These are phyloP conservation scores for Chalcosyrphus nemorum DNA, from an alignment of 2,888 invertebrate genomes.

Conservation along the genomic window DNA sequence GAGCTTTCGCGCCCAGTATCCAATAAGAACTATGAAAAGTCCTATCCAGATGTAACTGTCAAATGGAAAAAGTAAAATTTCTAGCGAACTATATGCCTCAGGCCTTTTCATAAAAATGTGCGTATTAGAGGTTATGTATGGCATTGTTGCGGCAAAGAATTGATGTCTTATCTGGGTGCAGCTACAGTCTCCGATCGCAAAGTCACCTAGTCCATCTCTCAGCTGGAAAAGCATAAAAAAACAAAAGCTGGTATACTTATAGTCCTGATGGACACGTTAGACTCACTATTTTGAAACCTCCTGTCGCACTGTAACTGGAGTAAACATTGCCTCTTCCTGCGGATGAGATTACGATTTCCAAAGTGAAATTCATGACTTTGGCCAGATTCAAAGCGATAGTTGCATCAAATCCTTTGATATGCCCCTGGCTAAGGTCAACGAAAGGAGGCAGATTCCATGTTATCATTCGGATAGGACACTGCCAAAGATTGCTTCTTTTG, in stretches of 20 bases:
- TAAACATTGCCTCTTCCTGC: background rate
- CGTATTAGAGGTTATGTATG: background rate
- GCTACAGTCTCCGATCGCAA: background rate
- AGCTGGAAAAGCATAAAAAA: background rate
- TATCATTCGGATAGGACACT: background rate
- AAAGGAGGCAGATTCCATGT: background rate
- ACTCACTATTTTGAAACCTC: background rate
- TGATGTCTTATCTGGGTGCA: background rate
- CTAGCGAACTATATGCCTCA: background rate
- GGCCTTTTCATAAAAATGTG: conserved; percentile 1
- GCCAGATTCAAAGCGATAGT: background rate
- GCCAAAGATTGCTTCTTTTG: conserved; percentile 9
- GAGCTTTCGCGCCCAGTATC: background rate
- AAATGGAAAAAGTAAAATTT: conserved; percentile 26
- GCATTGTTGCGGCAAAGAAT: background rate
- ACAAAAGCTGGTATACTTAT: background rate
- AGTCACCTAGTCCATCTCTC: background rate
- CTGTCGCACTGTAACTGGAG: background rate
- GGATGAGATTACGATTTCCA: background rate
- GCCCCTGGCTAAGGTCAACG: background rate
- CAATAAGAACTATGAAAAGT: background rate
- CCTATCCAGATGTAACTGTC: conserved; percentile 11
- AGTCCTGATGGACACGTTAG: background rate
- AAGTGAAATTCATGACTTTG: background rate
- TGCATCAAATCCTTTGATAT: background rate